A percentile compares a stretch with the other conserved stretches of the same genome.
phyloP scores from a whole-genome alignment of 2,113 vertebrate species.

The Pongo abelii region DNA sequence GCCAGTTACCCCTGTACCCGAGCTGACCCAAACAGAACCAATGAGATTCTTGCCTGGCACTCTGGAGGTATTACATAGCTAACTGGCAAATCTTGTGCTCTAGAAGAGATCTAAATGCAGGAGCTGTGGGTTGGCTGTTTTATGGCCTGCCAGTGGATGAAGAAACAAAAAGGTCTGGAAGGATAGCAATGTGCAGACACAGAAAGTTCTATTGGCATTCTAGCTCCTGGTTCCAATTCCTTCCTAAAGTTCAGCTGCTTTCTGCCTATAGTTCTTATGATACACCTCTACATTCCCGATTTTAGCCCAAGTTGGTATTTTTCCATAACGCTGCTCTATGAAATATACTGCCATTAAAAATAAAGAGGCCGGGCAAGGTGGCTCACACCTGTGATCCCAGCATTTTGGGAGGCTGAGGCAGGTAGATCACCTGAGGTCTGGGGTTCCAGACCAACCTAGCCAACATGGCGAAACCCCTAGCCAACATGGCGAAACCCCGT shows the following conservation, averaged over 20 bases:
- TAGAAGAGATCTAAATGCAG: neutral
- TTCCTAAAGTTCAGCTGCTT: neutral
- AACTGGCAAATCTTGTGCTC: neutral
- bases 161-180: neutral
- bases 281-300: neutral
- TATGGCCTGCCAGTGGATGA: neutral
- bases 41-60: neutral
- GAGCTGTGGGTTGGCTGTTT: neutral
- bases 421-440: no score
- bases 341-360: conserved; percentile 27
- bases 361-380: neutral
- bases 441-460: no score
- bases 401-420: no score
- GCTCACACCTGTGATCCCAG: no score
- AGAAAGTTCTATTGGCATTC: neutral
- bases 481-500: no score
- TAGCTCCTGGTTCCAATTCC: neutral
- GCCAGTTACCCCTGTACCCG: neutral
- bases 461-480: no score
- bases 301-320: neutral
- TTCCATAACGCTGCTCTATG: neutral
- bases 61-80: neutral
- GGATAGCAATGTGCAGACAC: neutral
- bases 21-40: neutral
- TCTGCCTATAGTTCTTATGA: neutral